Evolutionary conservation across 2,797 vertebrate genomes (phyloP), one percentile per base, ranked within the genome.

Genomic region (Tarsius wallacei): DNA sequence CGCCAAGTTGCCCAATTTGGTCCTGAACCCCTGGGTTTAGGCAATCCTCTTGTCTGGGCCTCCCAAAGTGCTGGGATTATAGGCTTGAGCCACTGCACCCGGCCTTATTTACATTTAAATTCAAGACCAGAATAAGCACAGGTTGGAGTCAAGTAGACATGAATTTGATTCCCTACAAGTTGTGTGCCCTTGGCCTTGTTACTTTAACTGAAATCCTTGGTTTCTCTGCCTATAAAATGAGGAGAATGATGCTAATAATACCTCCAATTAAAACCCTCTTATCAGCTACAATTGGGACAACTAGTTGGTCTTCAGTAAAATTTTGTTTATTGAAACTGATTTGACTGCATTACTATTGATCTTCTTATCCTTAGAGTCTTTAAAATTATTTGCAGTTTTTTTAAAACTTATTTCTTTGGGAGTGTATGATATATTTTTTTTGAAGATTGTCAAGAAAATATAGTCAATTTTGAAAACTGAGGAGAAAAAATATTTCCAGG

Each of bases 361-460:
- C 22, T 64, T 84, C n/a, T 77, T 74, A 63, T 83, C 24, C n/a
- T 22, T 49, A 66, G n/a, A 82, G 16, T 10, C 4, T 94, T 86
- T 49, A n/a, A 89, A 91, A 86, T 68, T 49, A 76, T 15, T 31
- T 81, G 8, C 2, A 47, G 33, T 82, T 84, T 49, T 88, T n/a
- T 77, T 42, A 5, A 42, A 63, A n/a, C 22, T 16, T 83, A 7
- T 90, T 12, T 93, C 13, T 42, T 92, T 33, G 33, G 28, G 42
- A 83, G 51, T 26, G 77, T 66, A 80, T 73, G 33, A 88, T 76
- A 36, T 47, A 6, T 88, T 31, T 93, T 93, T 85, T 33, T 93
- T 61, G 31, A 92, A 73, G 13, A 81, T 36, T 33, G 2, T 68
- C 8, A 19, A 74, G 73, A n/a, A 95, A 91, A 88, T 85, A 57